Base-by-base conservation (phyloP, 2,888 invertebrate genomes). In the Aphodius sticticus region DNA sequence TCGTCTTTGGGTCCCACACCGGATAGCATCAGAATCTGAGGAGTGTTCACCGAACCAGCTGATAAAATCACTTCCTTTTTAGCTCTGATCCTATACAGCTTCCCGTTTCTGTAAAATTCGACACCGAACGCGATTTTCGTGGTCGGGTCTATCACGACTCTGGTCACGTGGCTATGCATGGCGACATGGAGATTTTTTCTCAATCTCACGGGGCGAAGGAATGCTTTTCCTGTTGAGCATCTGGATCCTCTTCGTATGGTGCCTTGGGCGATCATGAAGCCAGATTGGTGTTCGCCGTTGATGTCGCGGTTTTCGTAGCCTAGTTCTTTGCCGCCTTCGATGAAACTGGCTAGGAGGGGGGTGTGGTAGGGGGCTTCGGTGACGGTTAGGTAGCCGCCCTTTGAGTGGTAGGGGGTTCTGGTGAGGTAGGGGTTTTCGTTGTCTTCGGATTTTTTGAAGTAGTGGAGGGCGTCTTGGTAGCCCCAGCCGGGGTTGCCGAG, bases 1-100 rank as follows among this genome's bases (percentile, higher is more conserved):
- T 96, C 94, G 16, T 93, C 92, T 77, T 92, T 91, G 0, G 95
- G 95, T 0, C 96, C 96, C 12, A 98, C 92, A 0, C 98, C 99
- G 7, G 97, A 97, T 0, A 99, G 88, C 97, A 99, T 97, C 69
- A 99, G 89, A 2, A 99, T 86, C 87, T 99, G 99, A 0, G 99
- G 97, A 0, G 98, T 96, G 87, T 98, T 98, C 0, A 99, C 92
- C 0, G 98, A 93, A 0, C 99, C 99, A 0, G 95, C 97, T 0
- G 96, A 96, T 1, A 99, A 87, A 76, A 99, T 95, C 0, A 99
- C 95, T 88, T 97, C 97, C 87, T 95, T 96, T 0, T 53, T 92
- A 0, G 97, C 96, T 80, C 94, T 90, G 1, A 96, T 93, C 76
- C 95, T 91, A 84, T 94, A 93, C 0, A 95, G 86, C 89, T 94